Base-by-base conservation (phyloP, 1,140 invertebrate species). In the Vollenhovia emeryi region DNA sequence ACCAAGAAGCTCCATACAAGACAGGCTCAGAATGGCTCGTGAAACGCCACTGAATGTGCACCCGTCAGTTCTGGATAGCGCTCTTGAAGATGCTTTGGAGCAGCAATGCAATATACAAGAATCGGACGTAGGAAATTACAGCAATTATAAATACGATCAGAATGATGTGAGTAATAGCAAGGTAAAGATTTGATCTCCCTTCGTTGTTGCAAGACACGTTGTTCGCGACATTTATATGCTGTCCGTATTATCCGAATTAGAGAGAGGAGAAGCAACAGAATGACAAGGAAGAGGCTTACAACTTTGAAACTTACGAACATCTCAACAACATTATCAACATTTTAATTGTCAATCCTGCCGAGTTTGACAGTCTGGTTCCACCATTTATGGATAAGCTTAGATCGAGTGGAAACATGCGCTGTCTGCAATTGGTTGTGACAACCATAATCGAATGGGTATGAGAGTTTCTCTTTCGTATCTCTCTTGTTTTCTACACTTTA, bases 391-490 rank as follows among this genome's bases (percentile, higher is more conserved):
- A 95, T 90, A 95, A 94, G 21, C 95, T 96, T 91, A 95, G 94
- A 68, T 93, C 92, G 24, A 95, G 95, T 82, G 91, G 96, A 68
- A 93, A 95, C 91, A 94, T 95, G 92, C 88, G 93, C 78, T 94
- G 88, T 87, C 94, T 96, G 48, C 94, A 95, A 74, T 93, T 95
- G 84, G 94, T 96, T 83, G 93, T 96, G 45, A 94, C 95, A 89
- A 93, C 95, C 59, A 96, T 96, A 90, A 95, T 96, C 21, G 95
- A 96, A 91, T 96, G 96, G 95, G 96, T 96, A 93, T 89, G n/a
- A 21, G 33, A 52, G 18, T 59, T 62, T 55, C 15, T 11, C 1
- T 48, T 82, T 76, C 52, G n/a, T n/a, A 52, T 36, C 4, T 52
- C n/a, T 80, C 2, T 76, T 59, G 21, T 33, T 45, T 5, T 21